phyloP scores from a whole-genome alignment of 1,140 invertebrate species.

The Paracyclopina nana region DNA sequence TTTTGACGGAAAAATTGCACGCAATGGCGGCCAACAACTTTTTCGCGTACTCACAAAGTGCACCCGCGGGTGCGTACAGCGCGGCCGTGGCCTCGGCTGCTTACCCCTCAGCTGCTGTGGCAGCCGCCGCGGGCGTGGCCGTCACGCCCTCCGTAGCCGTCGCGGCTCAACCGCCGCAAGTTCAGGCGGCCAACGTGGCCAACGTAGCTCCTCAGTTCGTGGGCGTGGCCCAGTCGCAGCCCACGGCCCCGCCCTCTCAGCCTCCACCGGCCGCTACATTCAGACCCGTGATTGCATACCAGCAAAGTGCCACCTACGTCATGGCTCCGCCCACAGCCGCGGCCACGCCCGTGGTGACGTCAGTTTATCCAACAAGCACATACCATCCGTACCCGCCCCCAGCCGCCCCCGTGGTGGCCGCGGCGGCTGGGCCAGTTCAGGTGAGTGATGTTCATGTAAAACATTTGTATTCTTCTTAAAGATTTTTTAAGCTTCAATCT shows the following conservation, averaged over 20 bases:
- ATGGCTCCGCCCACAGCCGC: not conserved
- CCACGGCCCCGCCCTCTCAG: no score
- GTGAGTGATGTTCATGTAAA: no score
- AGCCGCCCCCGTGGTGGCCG: no score
- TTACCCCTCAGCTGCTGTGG: slow-evolving; percentile 32
- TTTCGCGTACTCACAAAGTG: slow-evolving; percentile 17
- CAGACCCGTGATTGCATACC: no score
- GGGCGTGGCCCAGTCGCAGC: not conserved
- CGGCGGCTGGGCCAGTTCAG: no score
- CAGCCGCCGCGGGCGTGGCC: slow-evolving; percentile 1
- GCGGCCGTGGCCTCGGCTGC: not conserved
- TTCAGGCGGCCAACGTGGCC: not conserved
- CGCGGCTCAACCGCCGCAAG: slow-evolving; percentile 6
- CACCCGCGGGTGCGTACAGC: slow-evolving; percentile 30
- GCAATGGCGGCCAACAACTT: slow-evolving; percentile 15
- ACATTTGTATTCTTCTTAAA: no score
- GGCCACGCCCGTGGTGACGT: not conserved
- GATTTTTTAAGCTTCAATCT: no score
- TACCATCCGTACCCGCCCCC: not conserved
- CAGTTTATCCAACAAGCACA: no score
- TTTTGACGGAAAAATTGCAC: not conserved
- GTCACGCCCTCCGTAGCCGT: slow-evolving; percentile 6
- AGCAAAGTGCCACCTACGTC: no score
- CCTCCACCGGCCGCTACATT: no score
- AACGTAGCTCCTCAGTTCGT: not conserved